A percentile compares a stretch with the other conserved stretches of the same genome.
phyloP scores from a whole-genome alignment of 53 echinoderm and acorn worm species.

The Apostichopus leukothele region DNA sequence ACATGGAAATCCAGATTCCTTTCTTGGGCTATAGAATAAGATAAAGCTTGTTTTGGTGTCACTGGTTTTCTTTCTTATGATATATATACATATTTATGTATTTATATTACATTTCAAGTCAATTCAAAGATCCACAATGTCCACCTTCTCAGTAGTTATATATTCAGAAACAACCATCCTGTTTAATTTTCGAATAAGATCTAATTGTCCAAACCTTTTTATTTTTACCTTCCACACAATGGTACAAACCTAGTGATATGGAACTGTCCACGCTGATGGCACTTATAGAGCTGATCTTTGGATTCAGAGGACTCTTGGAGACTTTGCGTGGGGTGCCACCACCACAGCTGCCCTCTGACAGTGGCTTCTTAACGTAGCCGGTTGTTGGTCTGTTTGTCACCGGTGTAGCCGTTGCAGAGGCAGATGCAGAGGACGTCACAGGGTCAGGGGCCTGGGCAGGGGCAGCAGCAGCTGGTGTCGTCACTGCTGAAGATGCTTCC shows the following conservation, averaged over 20 bases:
- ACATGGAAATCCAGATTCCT: too few species aligned
- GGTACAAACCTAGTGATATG: slow-evolving; percentile 52
- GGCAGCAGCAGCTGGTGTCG: neutral
- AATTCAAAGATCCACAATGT: too few species aligned
- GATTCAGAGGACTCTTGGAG: slow-evolving; percentile 6
- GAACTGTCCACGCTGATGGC: slow-evolving; percentile 39
- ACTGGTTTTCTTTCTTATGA: too few species aligned
- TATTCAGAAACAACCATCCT: neutral
- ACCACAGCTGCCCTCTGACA: neutral
- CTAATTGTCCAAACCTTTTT: neutral
- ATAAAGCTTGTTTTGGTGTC: too few species aligned
- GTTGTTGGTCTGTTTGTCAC: neutral
- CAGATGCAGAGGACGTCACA: neutral
- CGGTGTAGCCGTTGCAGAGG: slow-evolving; percentile 7
- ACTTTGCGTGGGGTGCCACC: slow-evolving; percentile 13
- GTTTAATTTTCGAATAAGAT: neutral
- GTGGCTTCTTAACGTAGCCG: slow-evolving; percentile 22
- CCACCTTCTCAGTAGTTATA: too few species aligned
- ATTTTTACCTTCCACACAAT: neutral
- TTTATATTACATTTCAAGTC: too few species aligned
- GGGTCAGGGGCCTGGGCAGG: neutral
- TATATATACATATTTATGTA: too few species aligned
- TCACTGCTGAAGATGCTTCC: neutral
- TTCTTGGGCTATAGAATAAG: too few species aligned
- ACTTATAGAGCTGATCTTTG: slow-evolving; percentile 36